Base-by-base conservation (phyloP, 2,888 invertebrate species). In the Eupithecia insigniata region DNA sequence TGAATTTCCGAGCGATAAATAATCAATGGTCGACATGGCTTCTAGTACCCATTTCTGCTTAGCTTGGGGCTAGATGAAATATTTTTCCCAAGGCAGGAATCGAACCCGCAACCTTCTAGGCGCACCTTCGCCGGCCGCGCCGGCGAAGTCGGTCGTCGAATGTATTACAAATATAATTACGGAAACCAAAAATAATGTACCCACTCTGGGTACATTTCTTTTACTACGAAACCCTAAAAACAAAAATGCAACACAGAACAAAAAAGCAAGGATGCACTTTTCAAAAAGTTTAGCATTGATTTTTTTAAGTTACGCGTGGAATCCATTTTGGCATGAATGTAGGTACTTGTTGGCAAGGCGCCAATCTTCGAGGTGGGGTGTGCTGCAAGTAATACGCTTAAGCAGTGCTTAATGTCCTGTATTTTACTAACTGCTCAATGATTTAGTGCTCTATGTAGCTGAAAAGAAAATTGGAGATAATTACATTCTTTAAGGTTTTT, bases 271-370 rank as follows among this genome's bases (percentile, higher is more conserved):
- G 58, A 34, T n/a, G 32, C 34, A 64, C 80, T 75, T 76, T 85
- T 84, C 76, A 72, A 78, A 84, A 83, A 80, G 76, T 78, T 79
- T 76, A 69, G 71, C 82, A 78, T 82, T 76, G 79, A 80, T 85
- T 82, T 83, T 86, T 85, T 77, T n/a, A 66, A 60, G 70, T 46
- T 28, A 80, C 81, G 82, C 77, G 80, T 80, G 83, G 84, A 85
- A 84, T 85, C 84, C 85, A 84, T 86, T 88, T 88, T 87, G 88
- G 88, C 87, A 84, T 85, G 82, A 80, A 83, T 83, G 85, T 28
- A 61, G 61, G 30, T 83, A 86, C 82, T 82, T 75, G 75, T 81
- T 89, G 89, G 89, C 89, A 83, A 10, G 12, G 72, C 55, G 82
- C 89, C 89, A 89, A 79, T 83, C 87, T 86, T 81, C 75, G 75